A percentile compares a stretch with the other conserved stretches of the same genome.
Conservation (phyloP, 1,140 invertebrate genomes). For the Plectrocnemia conspersa region DNA sequence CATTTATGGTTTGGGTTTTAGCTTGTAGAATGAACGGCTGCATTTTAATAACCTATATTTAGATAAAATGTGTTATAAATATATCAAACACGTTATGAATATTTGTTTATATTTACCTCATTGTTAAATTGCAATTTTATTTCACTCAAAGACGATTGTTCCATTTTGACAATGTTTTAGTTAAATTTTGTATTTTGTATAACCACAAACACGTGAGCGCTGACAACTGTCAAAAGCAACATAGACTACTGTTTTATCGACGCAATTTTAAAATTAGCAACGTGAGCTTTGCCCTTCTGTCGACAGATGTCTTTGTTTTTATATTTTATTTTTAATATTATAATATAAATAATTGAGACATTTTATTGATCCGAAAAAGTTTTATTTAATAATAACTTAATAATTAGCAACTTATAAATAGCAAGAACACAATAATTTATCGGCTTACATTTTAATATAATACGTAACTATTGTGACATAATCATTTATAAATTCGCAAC, state of each 20-base stretch:
- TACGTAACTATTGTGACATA: no score
- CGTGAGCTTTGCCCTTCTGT: no score
- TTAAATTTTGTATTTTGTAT: not conserved
- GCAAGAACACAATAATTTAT: no score
- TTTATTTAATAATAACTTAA: no score
- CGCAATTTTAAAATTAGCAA: not conserved
- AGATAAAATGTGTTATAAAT: not conserved
- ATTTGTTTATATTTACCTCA: slow-evolving; percentile 21
- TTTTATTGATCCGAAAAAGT: no score
- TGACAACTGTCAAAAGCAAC: slow-evolving; percentile 3
- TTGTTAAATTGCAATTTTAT: slow-evolving; percentile 31
- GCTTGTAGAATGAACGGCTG: slow-evolving; percentile 27
- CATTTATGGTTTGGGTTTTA: slow-evolving; percentile 29
- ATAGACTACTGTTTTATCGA: slow-evolving; percentile 1
- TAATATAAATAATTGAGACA: no score
- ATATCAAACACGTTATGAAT: slow-evolving; percentile 1
- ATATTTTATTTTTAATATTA: no score
- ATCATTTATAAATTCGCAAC: no score
- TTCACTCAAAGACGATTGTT: slow-evolving; percentile 13
- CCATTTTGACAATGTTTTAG: slow-evolving; percentile 4
- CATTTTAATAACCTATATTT: slow-evolving; percentile 27
- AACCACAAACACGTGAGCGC: not conserved
- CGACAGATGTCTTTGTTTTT: no score
- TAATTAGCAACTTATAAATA: no score
- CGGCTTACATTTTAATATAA: no score